Base-by-base conservation (phyloP, 2,888 invertebrate species). In the Odontomyia ornata region DNA sequence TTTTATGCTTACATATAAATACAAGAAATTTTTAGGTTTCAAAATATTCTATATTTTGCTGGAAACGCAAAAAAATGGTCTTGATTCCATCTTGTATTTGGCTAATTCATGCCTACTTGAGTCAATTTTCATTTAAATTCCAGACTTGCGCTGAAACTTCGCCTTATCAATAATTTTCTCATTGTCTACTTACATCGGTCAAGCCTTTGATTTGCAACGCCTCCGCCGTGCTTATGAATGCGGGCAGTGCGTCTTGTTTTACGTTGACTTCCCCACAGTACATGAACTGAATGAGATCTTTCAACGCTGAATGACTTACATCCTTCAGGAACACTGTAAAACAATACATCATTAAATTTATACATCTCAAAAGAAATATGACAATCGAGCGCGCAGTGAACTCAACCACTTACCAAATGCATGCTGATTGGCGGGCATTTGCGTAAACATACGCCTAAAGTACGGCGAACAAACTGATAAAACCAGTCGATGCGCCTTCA, bases 381-480 rank as follows among this genome's bases (percentile, higher is more conserved):
- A 36, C 9, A 5, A 36, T n/a, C 36, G 9, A 5, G 36, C 9
- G 3, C 9, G 36, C n/a, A 60, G 4, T 9, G 36, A 36, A 36
- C 3, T 3, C 1, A 13, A 9, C 43, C 7, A 82, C 88, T 86
- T 86, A 91, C 91, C 91, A 88, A 91, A 90, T 82, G 91, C 91
- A 88, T 91, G 91, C 84, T 90, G 90, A 84, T 91, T 91, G 81
- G 90, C 89, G 85, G 91, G 91, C 91, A 90, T 89, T 87, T 90
- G 85, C 46, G 85, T 91, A 88, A 91, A 91, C 90, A 91, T 90
- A 88, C 91, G 91, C 86, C 92, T 91, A 84, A 92, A 92, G 87
- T 91, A 92, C 78, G 92, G 91, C 85, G 91, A 92, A 87, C 92
- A 92, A 83, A 92, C 92, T 80, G 92, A 92, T 84, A 92, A 86